Percentiles rank a stretch among this genome's conserved stretches.
Conservation (phyloP, 1,140 invertebrate species). For the Danaus melanippus region DNA sequence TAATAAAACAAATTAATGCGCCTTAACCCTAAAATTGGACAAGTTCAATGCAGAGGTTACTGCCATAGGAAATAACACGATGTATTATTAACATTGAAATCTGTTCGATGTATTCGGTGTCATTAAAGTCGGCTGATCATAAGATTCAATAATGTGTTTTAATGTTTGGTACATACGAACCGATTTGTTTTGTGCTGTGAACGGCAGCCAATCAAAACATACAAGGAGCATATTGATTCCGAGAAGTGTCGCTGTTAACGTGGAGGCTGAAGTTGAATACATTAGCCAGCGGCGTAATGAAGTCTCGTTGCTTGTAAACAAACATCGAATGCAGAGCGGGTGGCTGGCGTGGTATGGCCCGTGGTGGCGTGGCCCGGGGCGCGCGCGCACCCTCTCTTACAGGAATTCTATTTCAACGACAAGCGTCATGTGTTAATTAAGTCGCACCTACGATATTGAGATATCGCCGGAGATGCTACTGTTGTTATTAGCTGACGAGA, state of each 20-base stretch:
- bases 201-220: slow-evolving; percentile 68
- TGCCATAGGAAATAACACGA: slow-evolving; percentile 68
- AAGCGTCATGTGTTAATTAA: slow-evolving; percentile 71
- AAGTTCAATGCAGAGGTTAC: slow-evolving; percentile 70
- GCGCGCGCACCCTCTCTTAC: slow-evolving; percentile 58
- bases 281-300: slow-evolving; percentile 71
- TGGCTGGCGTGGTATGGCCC: slow-evolving; percentile 25
- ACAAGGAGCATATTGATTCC: slow-evolving; percentile 71
- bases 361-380: slow-evolving; percentile 46
- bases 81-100: slow-evolving; percentile 67
- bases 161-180: slow-evolving; percentile 36
- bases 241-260: slow-evolving; percentile 72
- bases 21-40: slow-evolving; percentile 69
- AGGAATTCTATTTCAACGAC: slow-evolving; percentile 70
- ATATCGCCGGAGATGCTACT: slow-evolving; percentile 63
- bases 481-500: slow-evolving; percentile 67
- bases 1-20: slow-evolving; percentile 70
- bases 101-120: slow-evolving; percentile 68
- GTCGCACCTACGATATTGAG: slow-evolving; percentile 70
- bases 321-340: slow-evolving; percentile 43
- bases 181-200: slow-evolving; percentile 31
- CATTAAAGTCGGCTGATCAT: slow-evolving; percentile 48
- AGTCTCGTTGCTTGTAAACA: slow-evolving; percentile 70
- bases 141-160: slow-evolving; percentile 41
- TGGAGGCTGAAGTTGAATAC: slow-evolving; percentile 71